A percentile compares a stretch with the other conserved stretches of the same genome.
Evolutionary conservation across 2,888 invertebrate genomes (phyloP).

Genomic region (Sphecodes monilicornis): DNA sequence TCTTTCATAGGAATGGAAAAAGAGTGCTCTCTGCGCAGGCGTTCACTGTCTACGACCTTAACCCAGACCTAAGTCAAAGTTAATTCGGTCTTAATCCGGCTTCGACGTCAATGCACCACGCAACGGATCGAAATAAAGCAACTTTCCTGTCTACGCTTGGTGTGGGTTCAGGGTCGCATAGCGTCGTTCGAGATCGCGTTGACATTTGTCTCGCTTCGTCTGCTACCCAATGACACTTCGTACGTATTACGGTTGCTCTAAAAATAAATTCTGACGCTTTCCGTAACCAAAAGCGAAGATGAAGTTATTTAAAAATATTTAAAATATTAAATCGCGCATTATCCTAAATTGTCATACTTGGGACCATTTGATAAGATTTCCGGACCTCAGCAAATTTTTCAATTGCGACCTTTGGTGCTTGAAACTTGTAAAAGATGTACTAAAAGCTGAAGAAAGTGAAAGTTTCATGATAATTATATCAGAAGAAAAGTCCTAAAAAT

Average conservation of each 20-base stretch:
- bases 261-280: background rate
- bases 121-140: conserved; percentile 14
- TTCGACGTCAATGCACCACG: conserved; percentile 29
- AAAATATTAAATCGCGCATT: background rate
- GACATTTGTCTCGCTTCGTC: background rate
- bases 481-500: too few species aligned
- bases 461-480: too few species aligned
- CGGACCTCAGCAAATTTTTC: background rate
- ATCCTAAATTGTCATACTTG: background rate
- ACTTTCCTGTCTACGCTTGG: background rate
- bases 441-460: too few species aligned
- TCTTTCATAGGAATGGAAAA: background rate
- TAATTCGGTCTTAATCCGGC: conserved; percentile 50
- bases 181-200: background rate
- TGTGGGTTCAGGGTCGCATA: background rate
- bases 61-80: conserved; percentile 56
- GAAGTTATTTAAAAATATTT: background rate
- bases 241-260: background rate
- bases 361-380: background rate
- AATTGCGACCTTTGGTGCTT: too few species aligned
- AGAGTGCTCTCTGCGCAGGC: conserved; percentile 29
- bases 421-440: too few species aligned
- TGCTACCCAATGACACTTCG: background rate
- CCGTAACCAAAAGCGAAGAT: background rate
- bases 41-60: conserved; percentile 41